These are phyloP conservation scores for Macrostomum cliftonense DNA, from an alignment of 2,888 invertebrate genomes.

Conservation along the genomic window DNA sequence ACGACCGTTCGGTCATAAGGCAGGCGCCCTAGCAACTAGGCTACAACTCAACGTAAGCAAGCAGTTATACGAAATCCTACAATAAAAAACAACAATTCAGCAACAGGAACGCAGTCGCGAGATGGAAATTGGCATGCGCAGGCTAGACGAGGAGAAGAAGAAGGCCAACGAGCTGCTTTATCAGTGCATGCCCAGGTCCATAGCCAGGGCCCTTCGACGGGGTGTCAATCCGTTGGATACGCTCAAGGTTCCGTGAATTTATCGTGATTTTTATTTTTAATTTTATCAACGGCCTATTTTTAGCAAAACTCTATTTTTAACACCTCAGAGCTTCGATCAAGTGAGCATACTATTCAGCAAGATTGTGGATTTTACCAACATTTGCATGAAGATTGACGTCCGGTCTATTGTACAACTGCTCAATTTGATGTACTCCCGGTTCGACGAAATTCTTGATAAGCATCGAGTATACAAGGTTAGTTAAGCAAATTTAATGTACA, in stretches of 20 bases:
- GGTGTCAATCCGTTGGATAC: conserved; percentile 91
- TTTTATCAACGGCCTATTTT: too few species aligned
- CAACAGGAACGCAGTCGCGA: conserved; percentile 85
- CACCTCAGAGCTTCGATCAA: conserved; percentile 51
- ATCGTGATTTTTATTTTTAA: too few species aligned
- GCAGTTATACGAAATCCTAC: too few species aligned
- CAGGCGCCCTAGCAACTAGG: too few species aligned
- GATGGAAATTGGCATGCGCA: conserved; percentile 82
- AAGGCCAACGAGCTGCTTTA: conserved; percentile 81
- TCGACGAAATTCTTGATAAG: conserved; percentile 74
- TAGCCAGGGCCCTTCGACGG: conserved; percentile 71
- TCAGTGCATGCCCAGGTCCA: conserved; percentile 96
- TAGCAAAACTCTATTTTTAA: too few species aligned
- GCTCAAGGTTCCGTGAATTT: conserved; percentile 55
- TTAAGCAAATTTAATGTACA: not conserved
- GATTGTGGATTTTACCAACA: conserved; percentile 88
- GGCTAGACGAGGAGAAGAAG: conserved; percentile 81
- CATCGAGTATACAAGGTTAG: conserved; percentile 68
- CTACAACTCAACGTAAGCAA: too few species aligned
- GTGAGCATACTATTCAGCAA: conserved; percentile 91
- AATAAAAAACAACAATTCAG: conserved; percentile 39
- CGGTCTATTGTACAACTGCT: conserved; percentile 95
- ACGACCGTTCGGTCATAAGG: too few species aligned
- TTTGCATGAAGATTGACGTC: conserved; percentile 79
- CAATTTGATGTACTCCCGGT: conserved; percentile 82